These are phyloP conservation scores for Alloscopus bannaensis DNA, from an alignment of 2,888 invertebrate genomes.

Conservation along the genomic window DNA sequence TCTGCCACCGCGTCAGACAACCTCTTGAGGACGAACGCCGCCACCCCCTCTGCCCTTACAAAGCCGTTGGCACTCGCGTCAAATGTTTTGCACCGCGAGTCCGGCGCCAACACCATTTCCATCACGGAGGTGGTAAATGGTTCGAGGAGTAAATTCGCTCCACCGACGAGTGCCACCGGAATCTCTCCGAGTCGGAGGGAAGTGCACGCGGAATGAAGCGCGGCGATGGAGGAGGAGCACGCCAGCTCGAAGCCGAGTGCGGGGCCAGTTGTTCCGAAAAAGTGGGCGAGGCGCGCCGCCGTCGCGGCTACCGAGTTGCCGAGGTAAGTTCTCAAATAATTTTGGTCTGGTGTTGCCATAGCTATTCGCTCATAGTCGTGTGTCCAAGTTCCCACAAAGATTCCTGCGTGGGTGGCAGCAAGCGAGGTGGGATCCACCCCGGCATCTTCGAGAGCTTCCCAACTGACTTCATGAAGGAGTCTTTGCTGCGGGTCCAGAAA, in stretches of 20 bases:
- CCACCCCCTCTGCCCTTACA: slow-evolving; percentile 74
- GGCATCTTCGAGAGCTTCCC: slow-evolving; percentile 33
- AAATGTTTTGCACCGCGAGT: too few relatives aligned
- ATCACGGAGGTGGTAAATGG: slow-evolving; percentile 20
- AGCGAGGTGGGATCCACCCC: slow-evolving; percentile 11
- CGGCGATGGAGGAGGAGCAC: slow-evolving; percentile 60
- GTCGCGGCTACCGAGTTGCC: slow-evolving; percentile 53
- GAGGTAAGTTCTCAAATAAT: slow-evolving; percentile 51
- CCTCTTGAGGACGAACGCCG: slow-evolving; percentile 29
- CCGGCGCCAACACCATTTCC: slow-evolving; percentile 34
- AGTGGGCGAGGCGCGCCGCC: slow-evolving; percentile 48
- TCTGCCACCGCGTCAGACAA: slow-evolving; percentile 31
- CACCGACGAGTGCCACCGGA: slow-evolving; percentile 50
- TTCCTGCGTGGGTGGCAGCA: not conserved
- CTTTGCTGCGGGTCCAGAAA: slow-evolving; percentile 23
- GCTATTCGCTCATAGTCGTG: slow-evolving; percentile 19
- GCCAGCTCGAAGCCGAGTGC: slow-evolving; percentile 41
- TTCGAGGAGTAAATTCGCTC: slow-evolving; percentile 53
- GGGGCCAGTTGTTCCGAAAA: slow-evolving; percentile 56
- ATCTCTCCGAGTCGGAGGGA: slow-evolving; percentile 39
- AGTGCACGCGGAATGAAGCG: slow-evolving; percentile 51
- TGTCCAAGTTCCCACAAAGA: slow-evolving; percentile 22
- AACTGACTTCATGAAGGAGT: slow-evolving; percentile 19
- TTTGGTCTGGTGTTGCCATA: not conserved
- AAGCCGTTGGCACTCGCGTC: too few relatives aligned